phyloP scores from a whole-genome alignment of 2,797 vertebrate species.

The Falco naumanni region DNA sequence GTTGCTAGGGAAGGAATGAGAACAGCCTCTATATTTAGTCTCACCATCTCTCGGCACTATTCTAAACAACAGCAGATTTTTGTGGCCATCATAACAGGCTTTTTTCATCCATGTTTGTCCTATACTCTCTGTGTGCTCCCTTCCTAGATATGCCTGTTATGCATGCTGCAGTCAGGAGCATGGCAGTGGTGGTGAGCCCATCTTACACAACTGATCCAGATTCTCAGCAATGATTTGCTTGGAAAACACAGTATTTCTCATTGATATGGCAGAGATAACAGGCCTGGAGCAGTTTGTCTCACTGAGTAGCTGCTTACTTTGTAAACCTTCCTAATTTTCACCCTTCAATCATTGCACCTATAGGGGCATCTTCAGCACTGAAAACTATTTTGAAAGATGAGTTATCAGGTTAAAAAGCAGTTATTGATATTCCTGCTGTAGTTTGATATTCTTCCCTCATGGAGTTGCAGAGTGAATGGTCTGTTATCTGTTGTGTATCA shows the following conservation, averaged over 20 bases:
- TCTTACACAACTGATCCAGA: not conserved
- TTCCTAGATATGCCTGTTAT: not conserved
- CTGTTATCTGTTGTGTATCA: not conserved
- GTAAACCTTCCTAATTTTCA: not conserved
- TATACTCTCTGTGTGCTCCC: not conserved
- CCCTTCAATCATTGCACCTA: not conserved
- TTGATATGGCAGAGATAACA: not conserved
- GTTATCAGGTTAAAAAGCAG: not conserved
- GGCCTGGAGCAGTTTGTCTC: not conserved
- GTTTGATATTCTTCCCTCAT: not conserved
- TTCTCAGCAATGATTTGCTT: not conserved
- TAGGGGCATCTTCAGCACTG: not conserved
- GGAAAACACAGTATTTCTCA: not conserved
- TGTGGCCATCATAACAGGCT: not conserved
- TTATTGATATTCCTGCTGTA: not conserved
- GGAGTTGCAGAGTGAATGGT: not conserved
- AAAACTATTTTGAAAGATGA: not conserved
- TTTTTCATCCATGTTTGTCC: not conserved
- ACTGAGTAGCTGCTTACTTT: not conserved
- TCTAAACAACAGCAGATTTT: not conserved
- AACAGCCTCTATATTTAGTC: constrained; percentile 21
- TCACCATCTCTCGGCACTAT: not conserved
- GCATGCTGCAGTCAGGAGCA: not conserved
- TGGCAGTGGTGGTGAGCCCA: not conserved
- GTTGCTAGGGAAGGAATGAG: constrained; percentile 27